Evolutionary conservation across 92 coral and sea anemone genomes (phyloP).

Genomic region (Porites rus): DNA sequence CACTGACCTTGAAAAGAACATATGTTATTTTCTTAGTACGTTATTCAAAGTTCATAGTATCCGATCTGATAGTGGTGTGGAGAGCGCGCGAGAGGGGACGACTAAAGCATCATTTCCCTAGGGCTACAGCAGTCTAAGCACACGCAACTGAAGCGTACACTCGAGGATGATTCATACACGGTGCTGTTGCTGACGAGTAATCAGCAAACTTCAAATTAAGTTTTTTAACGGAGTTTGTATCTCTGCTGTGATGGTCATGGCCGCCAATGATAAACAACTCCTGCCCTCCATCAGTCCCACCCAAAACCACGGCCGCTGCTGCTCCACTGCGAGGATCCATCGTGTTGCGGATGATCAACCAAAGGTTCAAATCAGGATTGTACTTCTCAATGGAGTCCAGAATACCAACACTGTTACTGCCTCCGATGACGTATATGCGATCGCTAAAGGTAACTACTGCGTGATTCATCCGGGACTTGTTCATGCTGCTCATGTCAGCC

Average conservation of each 20-base stretch:
- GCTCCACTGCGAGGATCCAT: constrained; percentile 97
- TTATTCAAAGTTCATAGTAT: no score
- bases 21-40: no score
- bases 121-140: constrained; percentile 31
- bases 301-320: constrained; percentile 79
- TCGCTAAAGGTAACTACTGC: constrained; percentile 86
- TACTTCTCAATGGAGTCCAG: constrained; percentile 95
- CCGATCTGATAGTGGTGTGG: background rate
- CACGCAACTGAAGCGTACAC: constrained; percentile 87
- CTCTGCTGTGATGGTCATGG: constrained; percentile 86
- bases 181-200: constrained; percentile 82
- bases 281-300: constrained; percentile 80
- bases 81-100: background rate
- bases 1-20: no score
- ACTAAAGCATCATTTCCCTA: background rate
- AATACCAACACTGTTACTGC: constrained; percentile 89
- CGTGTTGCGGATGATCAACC: constrained; percentile 96
- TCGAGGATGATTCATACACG: constrained; percentile 73
- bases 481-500: constrained; percentile 92
- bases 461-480: constrained; percentile 96
- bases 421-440: constrained; percentile 93
- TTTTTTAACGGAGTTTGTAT: constrained; percentile 83
- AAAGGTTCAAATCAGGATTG: constrained; percentile 92
- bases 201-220: constrained; percentile 90
- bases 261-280: constrained; percentile 96